Evolutionary conservation across 2,888 invertebrate genomes (phyloP), one percentile per base, ranked within the genome.

Genomic region (Slavum lentiscoides): DNA sequence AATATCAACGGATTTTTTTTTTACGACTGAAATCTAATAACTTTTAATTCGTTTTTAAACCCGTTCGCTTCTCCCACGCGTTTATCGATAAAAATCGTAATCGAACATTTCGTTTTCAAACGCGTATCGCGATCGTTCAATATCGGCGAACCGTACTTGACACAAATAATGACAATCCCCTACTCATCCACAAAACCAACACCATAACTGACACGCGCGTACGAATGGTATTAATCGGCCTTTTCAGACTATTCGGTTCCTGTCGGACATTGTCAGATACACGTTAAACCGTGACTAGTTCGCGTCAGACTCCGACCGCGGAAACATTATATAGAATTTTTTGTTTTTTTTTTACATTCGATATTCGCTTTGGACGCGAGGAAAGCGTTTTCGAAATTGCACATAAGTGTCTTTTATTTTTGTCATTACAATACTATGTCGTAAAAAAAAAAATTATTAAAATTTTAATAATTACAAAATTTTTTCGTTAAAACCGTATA

Each of bases 111-210:
- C 30, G 53, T 53, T 30, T 11, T 64, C 59, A 23, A 43, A 69
- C 61, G 6, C 43, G 43, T 43, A 43, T 9, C 3, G 3, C 39
- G 7, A 39, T 43, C 9, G 43, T 43, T 43, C 43, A 7, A 43
- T 30, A 4, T 9, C 1, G 43, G 43, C 43, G 9, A 43, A 76
- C 58, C 61, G 70, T 77, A 77, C 77, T 77, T 77, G 77, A 77
- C 77, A 77, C 55, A 39, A 70, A 64, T 77, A 30, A 30, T 37
- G 55, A 69, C 19, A 61, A 59, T n/a, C 43, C 1, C 70, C 70
- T 68, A 37, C 68, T 21, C 53, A 67, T 49, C n/a, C 4, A 30
- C 30, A 37, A 37, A 70, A 43, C 53, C 69, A 59, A 49, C 68
- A 69, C 76, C 69, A 69, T 76, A 61, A 69, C 76, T 30, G 59